These are phyloP conservation scores for Drosophila nigricruria DNA, from an alignment of 2,888 invertebrate genomes.

Conservation along the genomic window DNA sequence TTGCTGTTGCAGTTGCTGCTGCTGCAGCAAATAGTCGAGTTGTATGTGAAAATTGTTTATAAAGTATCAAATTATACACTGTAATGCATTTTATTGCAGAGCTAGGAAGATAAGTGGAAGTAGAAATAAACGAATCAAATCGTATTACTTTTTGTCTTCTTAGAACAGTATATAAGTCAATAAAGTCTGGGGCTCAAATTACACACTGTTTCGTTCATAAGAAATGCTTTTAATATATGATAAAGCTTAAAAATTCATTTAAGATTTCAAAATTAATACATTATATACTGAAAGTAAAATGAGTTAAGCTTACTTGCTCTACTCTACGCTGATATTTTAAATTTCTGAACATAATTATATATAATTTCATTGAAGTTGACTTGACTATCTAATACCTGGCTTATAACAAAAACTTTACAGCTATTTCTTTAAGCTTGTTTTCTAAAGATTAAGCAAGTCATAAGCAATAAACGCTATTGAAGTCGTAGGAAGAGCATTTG, in stretches of 20 bases:
- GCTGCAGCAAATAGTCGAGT: neutral
- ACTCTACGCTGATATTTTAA: neutral
- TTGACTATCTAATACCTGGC: neutral
- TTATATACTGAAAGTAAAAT: neutral
- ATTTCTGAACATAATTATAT: neutral
- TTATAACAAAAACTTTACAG: neutral
- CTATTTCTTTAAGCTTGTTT: conserved; percentile 1
- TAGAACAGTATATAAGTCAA: neutral
- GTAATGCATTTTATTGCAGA: neutral
- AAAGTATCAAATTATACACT: neutral
- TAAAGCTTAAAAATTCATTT: no score
- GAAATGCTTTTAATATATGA: neutral
- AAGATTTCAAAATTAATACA: neutral
- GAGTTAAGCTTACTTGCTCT: neutral
- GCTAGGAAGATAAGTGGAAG: neutral
- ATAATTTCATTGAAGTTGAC: neutral
- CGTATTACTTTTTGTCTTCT: neutral
- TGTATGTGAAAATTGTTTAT: neutral
- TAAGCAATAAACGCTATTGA: conserved; percentile 31
- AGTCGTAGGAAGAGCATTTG: conserved; percentile 50
- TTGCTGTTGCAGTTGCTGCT: conserved; percentile 17
- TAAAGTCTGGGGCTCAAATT: neutral
- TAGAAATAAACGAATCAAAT: neutral
- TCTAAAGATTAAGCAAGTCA: conserved; percentile 27
- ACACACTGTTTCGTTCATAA: neutral